Evolutionary conservation across 1,140 invertebrate genomes (phyloP).

Genomic region (Lordiphosa clarofinis): DNA sequence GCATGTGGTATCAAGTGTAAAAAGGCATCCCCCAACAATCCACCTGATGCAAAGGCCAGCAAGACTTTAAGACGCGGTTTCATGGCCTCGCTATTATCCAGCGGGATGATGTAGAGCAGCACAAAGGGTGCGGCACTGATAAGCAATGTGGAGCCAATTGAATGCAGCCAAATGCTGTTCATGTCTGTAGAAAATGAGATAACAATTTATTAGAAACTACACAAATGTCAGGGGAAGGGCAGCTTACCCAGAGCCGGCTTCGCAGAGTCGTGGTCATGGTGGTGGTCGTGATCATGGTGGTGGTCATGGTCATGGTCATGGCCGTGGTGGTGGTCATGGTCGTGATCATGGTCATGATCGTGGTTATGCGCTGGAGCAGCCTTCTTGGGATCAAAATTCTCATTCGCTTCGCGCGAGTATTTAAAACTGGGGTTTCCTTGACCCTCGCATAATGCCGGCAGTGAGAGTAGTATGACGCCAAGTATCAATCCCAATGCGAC

Average conservation of each 20-base stretch:
- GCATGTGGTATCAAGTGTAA: constrained; percentile 97
- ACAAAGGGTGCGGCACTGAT: constrained; percentile 97
- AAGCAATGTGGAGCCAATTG: constrained; percentile 92
- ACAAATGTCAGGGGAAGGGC: background rate
- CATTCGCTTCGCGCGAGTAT: constrained; percentile 87
- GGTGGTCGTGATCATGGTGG: constrained; percentile 45
- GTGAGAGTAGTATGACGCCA: constrained; percentile 48
- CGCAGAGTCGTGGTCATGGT: constrained; percentile 33
- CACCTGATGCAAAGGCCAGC: constrained; percentile 96
- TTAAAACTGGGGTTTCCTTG: constrained; percentile 84
- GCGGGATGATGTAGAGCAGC: constrained; percentile 95
- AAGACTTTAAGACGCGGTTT: constrained; percentile 89
- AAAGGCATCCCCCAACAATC: constrained; percentile 96
- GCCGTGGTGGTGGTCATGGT: constrained; percentile 36
- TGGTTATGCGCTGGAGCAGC: constrained; percentile 60
- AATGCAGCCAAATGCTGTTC: constrained; percentile 87
- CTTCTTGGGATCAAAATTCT: constrained; percentile 66
- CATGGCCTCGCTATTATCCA: constrained; percentile 91
- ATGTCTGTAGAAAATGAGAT: constrained; percentile 56
- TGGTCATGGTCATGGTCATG: constrained; percentile 32
- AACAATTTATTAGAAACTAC: constrained; percentile 5
- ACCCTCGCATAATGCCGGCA: constrained; percentile 53
- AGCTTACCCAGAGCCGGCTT: constrained; percentile 48
- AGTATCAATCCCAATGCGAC: constrained; percentile 51
- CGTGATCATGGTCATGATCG: constrained; percentile 61